Percentiles rank a stretch among this genome's conserved stretches.
These are phyloP conservation scores for Urocyon cinereoargenteus DNA, from an alignment of 2,797 vertebrate genomes.

Conservation along the genomic window DNA sequence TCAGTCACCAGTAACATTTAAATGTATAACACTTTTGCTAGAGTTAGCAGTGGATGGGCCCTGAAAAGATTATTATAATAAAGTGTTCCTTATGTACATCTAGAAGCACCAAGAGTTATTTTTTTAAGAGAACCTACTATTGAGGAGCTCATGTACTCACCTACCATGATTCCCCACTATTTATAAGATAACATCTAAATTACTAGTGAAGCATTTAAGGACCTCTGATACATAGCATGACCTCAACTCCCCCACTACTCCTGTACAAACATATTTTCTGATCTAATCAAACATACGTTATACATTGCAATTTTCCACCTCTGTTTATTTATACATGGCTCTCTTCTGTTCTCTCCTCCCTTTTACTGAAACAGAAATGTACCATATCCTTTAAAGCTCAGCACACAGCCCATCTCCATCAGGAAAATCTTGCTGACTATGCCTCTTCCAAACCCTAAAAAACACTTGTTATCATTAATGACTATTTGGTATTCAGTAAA, in stretches of 20 bases:
- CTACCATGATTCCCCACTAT: not conserved
- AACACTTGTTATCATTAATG: not conserved
- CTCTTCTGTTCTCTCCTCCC: not conserved
- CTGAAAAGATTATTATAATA: not conserved
- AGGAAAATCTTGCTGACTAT: not conserved
- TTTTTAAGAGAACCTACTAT: not conserved
- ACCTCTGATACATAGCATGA: not conserved
- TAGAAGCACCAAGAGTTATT: not conserved
- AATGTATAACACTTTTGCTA: not conserved
- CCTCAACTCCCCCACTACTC: not conserved
- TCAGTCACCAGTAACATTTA: not conserved
- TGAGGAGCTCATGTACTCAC: not conserved
- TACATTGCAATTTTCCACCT: not conserved
- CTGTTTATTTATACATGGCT: not conserved
- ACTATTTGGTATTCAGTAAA: not conserved
- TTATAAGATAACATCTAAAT: not conserved
- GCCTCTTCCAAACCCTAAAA: not conserved
- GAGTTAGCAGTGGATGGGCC: not conserved
- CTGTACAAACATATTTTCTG: not conserved
- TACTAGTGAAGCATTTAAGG: not conserved
- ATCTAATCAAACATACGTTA: not conserved
- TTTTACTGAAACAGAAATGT: not conserved
- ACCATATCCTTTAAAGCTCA: not conserved
- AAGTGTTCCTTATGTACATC: not conserved
- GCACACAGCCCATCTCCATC: not conserved